Conservation (phyloP, 2,797 vertebrate genomes). For the Macropodus opercularis region DNA sequence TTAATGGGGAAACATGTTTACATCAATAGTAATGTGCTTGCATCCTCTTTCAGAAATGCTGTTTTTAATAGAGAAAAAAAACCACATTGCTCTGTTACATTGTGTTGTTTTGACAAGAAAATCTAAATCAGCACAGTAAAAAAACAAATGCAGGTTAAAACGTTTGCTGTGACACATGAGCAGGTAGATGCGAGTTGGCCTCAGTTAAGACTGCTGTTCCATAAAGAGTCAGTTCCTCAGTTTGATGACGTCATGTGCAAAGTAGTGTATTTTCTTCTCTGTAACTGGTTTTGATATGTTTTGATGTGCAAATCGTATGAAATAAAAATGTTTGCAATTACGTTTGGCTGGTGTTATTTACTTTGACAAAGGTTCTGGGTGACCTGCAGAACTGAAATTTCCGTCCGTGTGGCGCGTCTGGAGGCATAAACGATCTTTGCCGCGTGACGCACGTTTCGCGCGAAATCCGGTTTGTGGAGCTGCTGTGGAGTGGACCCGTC, state of each 20-base stretch:
- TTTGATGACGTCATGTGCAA: conserved; percentile 58
- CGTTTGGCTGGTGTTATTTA: not conserved
- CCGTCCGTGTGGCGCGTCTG: not conserved
- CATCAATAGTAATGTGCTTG: conserved; percentile 52
- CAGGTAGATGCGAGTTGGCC: conserved; percentile 12
- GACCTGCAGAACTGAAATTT: not conserved
- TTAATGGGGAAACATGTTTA: conserved; percentile 64
- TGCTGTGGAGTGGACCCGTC: not conserved
- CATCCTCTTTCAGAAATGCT: conserved; percentile 44
- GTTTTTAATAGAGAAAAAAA: conserved; percentile 36
- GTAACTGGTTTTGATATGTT: conserved; percentile 83
- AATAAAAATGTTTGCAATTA: conserved; percentile 76
- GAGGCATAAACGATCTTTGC: conserved; percentile 2
- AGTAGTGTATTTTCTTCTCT: conserved; percentile 66
- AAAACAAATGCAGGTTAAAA: conserved; percentile 27
- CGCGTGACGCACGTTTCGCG: conserved; percentile 62
- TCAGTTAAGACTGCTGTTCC: conserved; percentile 31
- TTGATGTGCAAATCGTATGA: conserved; percentile 80
- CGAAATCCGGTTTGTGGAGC: conserved; percentile 50
- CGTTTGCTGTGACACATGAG: conserved; percentile 18
- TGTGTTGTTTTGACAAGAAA: conserved; percentile 46
- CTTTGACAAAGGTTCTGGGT: not conserved
- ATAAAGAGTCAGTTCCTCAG: conserved; percentile 50
- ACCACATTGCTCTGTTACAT: conserved; percentile 33
- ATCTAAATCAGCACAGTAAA: conserved; percentile 33